Conservation (phyloP, 2,113 vertebrate species). For the Corvus hawaiiensis region DNA sequence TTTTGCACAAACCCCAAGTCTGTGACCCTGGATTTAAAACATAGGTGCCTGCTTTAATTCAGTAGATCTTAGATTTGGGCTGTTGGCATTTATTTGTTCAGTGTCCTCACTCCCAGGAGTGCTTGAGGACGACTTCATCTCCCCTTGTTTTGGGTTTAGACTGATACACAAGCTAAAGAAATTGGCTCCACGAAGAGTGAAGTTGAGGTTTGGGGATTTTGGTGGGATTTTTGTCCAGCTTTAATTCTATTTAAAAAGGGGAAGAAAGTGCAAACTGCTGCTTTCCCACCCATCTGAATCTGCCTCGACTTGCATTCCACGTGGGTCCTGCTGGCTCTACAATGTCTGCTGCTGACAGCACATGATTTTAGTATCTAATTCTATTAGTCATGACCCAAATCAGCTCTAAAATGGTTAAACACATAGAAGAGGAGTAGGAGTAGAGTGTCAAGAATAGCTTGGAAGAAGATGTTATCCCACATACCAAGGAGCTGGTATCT, state of each 20-base stretch:
- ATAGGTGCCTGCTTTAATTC: neutral
- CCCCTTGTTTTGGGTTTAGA: neutral
- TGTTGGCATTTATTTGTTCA: neutral
- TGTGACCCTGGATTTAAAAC: neutral
- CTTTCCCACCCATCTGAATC: neutral
- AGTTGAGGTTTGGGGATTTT: neutral
- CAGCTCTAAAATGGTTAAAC: slow-evolving; percentile 61
- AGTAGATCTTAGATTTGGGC: neutral
- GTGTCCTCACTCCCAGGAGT: neutral
- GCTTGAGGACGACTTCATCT: neutral
- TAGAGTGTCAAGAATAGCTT: slow-evolving; percentile 49
- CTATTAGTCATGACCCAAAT: slow-evolving; percentile 61
- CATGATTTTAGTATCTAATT: slow-evolving; percentile 37
- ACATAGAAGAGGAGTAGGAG: slow-evolving; percentile 57
- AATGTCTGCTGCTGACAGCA: neutral
- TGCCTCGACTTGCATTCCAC: neutral
- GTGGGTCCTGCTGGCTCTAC: neutral
- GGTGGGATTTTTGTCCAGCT: neutral
- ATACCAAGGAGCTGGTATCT: slow-evolving; percentile 42
- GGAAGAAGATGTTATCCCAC: slow-evolving; percentile 61
- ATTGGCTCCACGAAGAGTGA: neutral
- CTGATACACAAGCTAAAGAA: neutral
- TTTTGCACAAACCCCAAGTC: neutral
- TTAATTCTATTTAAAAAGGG: neutral
- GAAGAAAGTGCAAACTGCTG: neutral